These are phyloP conservation scores for Tiphia femorata DNA, from an alignment of 2,888 invertebrate species.

Conservation along the genomic window DNA sequence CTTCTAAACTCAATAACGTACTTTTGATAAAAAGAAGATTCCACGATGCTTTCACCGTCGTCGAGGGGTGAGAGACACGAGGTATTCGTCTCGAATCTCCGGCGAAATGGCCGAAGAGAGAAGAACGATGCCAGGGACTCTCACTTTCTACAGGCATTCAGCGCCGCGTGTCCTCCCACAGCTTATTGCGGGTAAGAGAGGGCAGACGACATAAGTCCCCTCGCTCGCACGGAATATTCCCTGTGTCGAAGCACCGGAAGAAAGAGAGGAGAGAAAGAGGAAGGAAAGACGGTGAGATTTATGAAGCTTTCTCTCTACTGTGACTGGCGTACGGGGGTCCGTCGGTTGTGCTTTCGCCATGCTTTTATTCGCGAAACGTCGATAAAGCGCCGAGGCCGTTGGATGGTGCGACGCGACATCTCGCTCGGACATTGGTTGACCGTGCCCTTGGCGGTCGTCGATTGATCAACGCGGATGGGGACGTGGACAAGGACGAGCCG, in stretches of 20 bases:
- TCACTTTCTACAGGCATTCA: slow-evolving; percentile 47
- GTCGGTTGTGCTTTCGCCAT: slow-evolving; percentile 27
- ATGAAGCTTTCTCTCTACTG: slow-evolving; percentile 56
- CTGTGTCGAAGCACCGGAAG: neutral
- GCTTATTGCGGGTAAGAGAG: no score
- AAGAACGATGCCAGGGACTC: slow-evolving; percentile 39
- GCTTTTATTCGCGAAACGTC: slow-evolving; percentile 32
- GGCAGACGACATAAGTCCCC: slow-evolving; percentile 50
- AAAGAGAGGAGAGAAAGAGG: neutral
- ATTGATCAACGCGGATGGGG: no score
- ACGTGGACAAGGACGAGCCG: slow-evolving; percentile 33
- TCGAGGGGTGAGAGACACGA: no score
- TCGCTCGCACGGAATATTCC: slow-evolving; percentile 31
- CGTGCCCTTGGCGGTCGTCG: no score
- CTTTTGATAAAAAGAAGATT: no score
- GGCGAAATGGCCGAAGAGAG: slow-evolving; percentile 10
- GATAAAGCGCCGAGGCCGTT: slow-evolving; percentile 21
- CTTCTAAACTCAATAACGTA: no score
- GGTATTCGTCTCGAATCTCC: no score
- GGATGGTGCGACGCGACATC: no score
- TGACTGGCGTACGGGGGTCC: slow-evolving; percentile 23
- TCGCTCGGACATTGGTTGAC: no score
- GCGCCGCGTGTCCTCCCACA: slow-evolving; percentile 31
- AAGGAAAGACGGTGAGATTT: slow-evolving; percentile 44
- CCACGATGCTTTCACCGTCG: no score